These are phyloP conservation scores for Cladorhizidae sp. DNA, from an alignment of 37 sponge, comb jelly and placozoan species.

Conservation along the genomic window DNA sequence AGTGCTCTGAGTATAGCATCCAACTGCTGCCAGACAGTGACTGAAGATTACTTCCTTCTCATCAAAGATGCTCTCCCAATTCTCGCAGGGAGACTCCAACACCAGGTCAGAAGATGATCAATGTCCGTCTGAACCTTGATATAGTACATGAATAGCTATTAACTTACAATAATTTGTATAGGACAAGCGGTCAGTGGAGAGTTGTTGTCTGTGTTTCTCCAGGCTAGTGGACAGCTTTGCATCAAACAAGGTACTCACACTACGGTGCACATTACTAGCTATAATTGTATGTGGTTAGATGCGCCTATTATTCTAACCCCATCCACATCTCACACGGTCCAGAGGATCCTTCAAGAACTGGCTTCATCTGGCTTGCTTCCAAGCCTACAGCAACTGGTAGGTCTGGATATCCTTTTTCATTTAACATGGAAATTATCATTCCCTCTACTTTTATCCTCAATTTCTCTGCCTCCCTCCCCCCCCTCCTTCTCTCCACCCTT, in stretches of 20 bases:
- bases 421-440: not conserved
- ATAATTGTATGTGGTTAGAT: not conserved
- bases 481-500: not conserved
- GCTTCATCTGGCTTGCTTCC: constrained; percentile 69
- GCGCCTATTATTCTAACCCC: not conserved
- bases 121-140: no score
- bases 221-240: constrained; percentile 70
- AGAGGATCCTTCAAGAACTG: constrained; percentile 71
- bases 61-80: constrained; percentile 80
- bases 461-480: not conserved
- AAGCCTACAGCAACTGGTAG: constrained; percentile 87
- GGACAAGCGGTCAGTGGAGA: constrained; percentile 94
- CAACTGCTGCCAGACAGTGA: constrained; percentile 87
- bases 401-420: not conserved
- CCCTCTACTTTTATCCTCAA: not conserved
- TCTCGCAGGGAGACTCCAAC: constrained; percentile 74
- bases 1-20: constrained; percentile 89
- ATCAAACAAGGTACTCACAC: constrained; percentile 37
- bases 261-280: not conserved
- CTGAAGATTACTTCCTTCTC: constrained; percentile 68
- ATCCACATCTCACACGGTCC: not conserved
- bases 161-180: no score
- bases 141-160: no score
- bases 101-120: constrained; percentile 58
- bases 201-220: constrained; percentile 85